Evolutionary conservation across 2,888 invertebrate genomes (phyloP).

Genomic region (Sphecodes monilicornis): DNA sequence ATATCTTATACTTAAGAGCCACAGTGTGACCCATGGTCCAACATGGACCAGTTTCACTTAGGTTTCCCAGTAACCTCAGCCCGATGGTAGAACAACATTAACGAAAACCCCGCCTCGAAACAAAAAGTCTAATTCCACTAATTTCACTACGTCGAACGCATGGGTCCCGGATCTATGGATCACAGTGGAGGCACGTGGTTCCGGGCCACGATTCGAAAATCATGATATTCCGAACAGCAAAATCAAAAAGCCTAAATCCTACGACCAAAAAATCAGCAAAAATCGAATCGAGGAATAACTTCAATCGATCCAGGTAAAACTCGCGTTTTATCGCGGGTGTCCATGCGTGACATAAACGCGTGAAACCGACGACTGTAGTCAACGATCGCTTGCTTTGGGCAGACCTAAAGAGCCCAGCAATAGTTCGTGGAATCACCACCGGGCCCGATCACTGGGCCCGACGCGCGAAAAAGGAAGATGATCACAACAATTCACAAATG

Average conservation of each 20-base stretch:
- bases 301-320: not conserved
- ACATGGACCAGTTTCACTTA: not conserved
- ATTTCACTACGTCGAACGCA: not conserved
- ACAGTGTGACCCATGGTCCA: not conserved
- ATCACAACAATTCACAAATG: constrained; percentile 11
- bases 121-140: not conserved
- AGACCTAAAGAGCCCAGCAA: not conserved
- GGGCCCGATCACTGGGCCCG: constrained; percentile 7
- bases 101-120: not conserved
- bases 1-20: not conserved
- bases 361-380: not conserved
- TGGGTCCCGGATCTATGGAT: not conserved
- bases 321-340: not conserved
- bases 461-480: not conserved
- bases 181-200: not conserved
- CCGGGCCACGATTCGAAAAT: not conserved
- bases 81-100: not conserved
- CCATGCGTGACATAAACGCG: not conserved
- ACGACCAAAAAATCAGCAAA: not conserved
- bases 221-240: not conserved
- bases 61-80: not conserved
- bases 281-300: not conserved
- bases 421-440: not conserved
- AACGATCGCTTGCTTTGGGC: not conserved
- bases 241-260: not conserved